Base-by-base conservation (phyloP, 2,888 invertebrate genomes). In the Phanerotoma sp. region DNA sequence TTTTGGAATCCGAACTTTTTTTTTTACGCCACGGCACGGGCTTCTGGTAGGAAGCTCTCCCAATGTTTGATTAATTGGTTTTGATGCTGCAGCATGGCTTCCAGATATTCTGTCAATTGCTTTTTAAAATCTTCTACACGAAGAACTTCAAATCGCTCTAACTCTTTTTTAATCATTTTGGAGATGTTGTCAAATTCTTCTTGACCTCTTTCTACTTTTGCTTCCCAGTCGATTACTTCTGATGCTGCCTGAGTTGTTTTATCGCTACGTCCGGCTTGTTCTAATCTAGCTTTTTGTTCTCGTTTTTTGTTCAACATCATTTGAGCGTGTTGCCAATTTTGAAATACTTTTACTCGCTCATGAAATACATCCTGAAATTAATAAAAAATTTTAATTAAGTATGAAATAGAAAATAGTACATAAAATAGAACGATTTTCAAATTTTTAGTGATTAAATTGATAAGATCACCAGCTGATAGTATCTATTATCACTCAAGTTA, bases 311-410 rank as follows among this genome's bases (percentile, higher is more conserved):
- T 93, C 60, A 99, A 79, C 79, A 91, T 93, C 80, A 93, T 88
- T 77, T 97, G 95, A 25, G 97, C 93, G 75, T 96, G 94, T 75
- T 99, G 96, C 95, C 98, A 98, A 71, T 90, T 91, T 79, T 98
- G 97, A 80, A 96, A 97, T 13, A 92, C 88, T 82, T 93, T 86
- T 3, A 86, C 86, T 49, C 88, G 78, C 68, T 88, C 87, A 68
- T 83, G 84, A 68, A 88, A 86, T n/a, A 85, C 84, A 61, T 85
- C 85, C 84, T 86, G 70, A 2, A 77, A 69, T 13, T n/a, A 5
- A 15, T 5, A 20, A 49, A 13, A 15, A 4, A 41, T 21, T 22
- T 11, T 15, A 15, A 33, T 13, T 5, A 4, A 41, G 10, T 9
- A n/a, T 10, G 7, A 21, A 11, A 41, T 30, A 21, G 22, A 37